phyloP scores from a whole-genome alignment of 1,140 invertebrate genomes.

The Hermetia illucens region DNA sequence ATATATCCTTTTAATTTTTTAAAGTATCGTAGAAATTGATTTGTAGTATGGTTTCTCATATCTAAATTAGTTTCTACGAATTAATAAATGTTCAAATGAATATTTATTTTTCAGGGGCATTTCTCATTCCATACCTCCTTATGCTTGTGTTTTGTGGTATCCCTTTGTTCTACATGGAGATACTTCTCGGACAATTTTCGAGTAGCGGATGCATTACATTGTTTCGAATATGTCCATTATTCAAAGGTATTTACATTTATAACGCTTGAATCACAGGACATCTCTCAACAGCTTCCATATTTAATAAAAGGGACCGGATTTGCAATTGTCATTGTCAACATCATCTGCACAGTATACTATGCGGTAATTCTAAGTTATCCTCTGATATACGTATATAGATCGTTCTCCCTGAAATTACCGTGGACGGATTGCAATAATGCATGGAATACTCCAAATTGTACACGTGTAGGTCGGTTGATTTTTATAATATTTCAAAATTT shows the following conservation, averaged over 20 bases:
- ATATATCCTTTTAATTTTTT: too few relatives aligned
- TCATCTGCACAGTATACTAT: constrained; percentile 86
- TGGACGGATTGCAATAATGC: constrained; percentile 76
- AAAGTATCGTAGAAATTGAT: too few relatives aligned
- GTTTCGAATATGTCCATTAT: constrained; percentile 57
- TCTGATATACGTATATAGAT: constrained; percentile 67
- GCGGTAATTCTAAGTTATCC: constrained; percentile 88
- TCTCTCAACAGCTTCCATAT: too few relatives aligned
- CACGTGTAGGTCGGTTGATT: too few relatives aligned
- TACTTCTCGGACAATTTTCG: constrained; percentile 73
- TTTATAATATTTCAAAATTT: too few relatives aligned
- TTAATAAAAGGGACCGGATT: constrained; percentile 56
- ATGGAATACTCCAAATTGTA: constrained; percentile 74
- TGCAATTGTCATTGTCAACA: constrained; percentile 71
- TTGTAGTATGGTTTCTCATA: too few relatives aligned
- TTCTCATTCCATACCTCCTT: constrained; percentile 58
- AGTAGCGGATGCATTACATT: constrained; percentile 68
- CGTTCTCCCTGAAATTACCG: constrained; percentile 53
- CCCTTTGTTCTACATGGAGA: constrained; percentile 80
- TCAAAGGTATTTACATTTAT: too few relatives aligned
- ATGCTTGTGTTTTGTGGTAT: constrained; percentile 68
- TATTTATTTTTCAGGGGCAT: constrained; percentile 43
- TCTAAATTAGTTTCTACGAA: constrained; percentile 2
- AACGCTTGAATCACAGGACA: too few relatives aligned
- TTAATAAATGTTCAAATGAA: neutral